phyloP scores from a whole-genome alignment of 64 coral and sea anemone genomes.

The Pocillopora verrucosa region DNA sequence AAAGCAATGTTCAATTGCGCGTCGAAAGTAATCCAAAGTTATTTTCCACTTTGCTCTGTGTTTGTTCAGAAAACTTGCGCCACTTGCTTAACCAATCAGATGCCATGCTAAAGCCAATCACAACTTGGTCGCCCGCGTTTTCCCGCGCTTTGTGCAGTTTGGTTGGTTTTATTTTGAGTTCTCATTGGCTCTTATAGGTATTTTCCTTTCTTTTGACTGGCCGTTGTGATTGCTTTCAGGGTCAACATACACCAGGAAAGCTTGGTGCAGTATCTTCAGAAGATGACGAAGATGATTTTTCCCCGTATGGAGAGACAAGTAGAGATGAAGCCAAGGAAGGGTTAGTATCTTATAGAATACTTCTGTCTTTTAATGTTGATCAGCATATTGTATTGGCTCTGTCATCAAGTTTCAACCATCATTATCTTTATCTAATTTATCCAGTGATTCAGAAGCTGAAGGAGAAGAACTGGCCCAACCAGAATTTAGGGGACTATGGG shows the following conservation, averaged over 20 bases:
- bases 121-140: too few species aligned
- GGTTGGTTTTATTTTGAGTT: not conserved
- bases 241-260: constrained; percentile 61
- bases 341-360: constrained; percentile 8
- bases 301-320: constrained; percentile 96
- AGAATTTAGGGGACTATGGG: constrained; percentile 98
- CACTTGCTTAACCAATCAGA: too few species aligned
- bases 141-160: too few species aligned
- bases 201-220: not conserved
- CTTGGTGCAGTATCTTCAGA: constrained; percentile 89
- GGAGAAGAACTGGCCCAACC: constrained; percentile 86
- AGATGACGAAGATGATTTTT: constrained; percentile 98
- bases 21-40: too few species aligned
- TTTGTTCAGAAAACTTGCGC: too few species aligned
- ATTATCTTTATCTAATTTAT: not conserved
- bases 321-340: constrained; percentile 97
- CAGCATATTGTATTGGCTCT: not conserved
- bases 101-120: too few species aligned
- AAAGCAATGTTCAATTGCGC: too few species aligned
- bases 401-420: not conserved
- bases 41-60: too few species aligned
- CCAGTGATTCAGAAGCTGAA: constrained; percentile 89
- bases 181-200: not conserved
- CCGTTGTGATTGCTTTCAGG: constrained; percentile 21
- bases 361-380: not conserved